Conservation (phyloP, 1,140 invertebrate species). For the Solenopsis invicta region DNA sequence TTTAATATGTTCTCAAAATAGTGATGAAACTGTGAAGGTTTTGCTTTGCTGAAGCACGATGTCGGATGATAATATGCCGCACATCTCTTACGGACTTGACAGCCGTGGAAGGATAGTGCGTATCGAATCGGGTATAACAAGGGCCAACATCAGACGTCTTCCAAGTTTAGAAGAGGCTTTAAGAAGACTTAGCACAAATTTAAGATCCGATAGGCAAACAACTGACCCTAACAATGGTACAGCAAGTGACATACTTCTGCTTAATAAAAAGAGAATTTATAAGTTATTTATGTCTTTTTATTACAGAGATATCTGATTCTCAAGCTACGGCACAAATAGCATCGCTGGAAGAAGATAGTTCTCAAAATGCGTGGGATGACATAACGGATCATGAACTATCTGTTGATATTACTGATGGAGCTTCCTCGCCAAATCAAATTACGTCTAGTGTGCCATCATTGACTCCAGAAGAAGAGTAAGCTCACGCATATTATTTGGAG, state of each 20-base stretch:
- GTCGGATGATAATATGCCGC: slow-evolving; percentile 77
- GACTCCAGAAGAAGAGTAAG: slow-evolving; percentile 85
- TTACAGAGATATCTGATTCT: slow-evolving; percentile 76
- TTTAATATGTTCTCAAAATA: slow-evolving; percentile 52
- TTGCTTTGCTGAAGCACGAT: slow-evolving; percentile 66
- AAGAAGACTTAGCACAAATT: slow-evolving; percentile 77
- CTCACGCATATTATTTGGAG: slow-evolving; percentile 13
- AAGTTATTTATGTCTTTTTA: slow-evolving; percentile 3
- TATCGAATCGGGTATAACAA: slow-evolving; percentile 72
- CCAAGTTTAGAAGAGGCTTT: slow-evolving; percentile 79
- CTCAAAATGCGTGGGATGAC: slow-evolving; percentile 79
- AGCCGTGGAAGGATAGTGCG: slow-evolving; percentile 73
- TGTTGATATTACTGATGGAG: slow-evolving; percentile 83
- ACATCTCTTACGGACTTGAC: slow-evolving; percentile 72
- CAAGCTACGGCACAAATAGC: slow-evolving; percentile 73
- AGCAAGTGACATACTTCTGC: neutral
- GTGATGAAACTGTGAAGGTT: slow-evolving; percentile 42
- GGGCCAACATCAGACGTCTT: slow-evolving; percentile 72
- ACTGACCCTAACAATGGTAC: slow-evolving; percentile 73
- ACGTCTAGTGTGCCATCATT: slow-evolving; percentile 79
- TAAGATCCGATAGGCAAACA: slow-evolving; percentile 73
- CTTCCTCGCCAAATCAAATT: slow-evolving; percentile 82
- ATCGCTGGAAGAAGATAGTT: slow-evolving; percentile 79
- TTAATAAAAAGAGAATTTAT: neutral
- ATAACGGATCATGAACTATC: slow-evolving; percentile 79